phyloP scores from a whole-genome alignment of 1,140 invertebrate species.

The Pachyrhynchus sulphureomaculatus region DNA sequence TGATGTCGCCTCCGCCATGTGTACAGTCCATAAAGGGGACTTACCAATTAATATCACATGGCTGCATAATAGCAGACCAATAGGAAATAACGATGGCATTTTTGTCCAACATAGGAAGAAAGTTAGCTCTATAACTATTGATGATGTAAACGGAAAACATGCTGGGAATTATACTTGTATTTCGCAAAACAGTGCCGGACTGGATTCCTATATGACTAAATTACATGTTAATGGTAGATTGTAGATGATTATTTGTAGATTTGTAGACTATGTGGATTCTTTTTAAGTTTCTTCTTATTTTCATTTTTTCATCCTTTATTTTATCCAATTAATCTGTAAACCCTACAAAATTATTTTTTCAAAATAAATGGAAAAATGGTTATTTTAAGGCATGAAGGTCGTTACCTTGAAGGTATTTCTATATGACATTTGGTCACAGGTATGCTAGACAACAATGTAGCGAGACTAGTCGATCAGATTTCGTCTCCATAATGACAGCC shows the following conservation, averaged over 20 bases:
- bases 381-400: too few species aligned
- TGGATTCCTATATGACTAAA: conserved; percentile 60
- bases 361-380: too few species aligned
- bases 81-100: conserved; percentile 36
- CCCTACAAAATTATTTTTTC: too few species aligned
- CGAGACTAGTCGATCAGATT: too few species aligned
- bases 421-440: too few species aligned
- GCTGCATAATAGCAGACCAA: conserved; percentile 60
- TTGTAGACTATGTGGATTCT: background rate
- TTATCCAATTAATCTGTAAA: too few species aligned
- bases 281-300: background rate
- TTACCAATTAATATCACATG: conserved; percentile 63
- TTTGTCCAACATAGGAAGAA: conserved; percentile 41
- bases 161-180: conserved; percentile 66
- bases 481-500: too few species aligned
- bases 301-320: background rate
- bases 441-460: too few species aligned
- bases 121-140: conserved; percentile 56
- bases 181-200: conserved; percentile 62
- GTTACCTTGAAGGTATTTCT: too few species aligned
- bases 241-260: conserved; percentile 60
- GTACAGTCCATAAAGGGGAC: conserved; percentile 66
- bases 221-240: conserved; percentile 66
- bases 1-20: conserved; percentile 62
- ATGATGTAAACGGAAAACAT: conserved; percentile 59